Evolutionary conservation across 2,888 invertebrate genomes (phyloP).

Genomic region (Nysson spinosus): DNA sequence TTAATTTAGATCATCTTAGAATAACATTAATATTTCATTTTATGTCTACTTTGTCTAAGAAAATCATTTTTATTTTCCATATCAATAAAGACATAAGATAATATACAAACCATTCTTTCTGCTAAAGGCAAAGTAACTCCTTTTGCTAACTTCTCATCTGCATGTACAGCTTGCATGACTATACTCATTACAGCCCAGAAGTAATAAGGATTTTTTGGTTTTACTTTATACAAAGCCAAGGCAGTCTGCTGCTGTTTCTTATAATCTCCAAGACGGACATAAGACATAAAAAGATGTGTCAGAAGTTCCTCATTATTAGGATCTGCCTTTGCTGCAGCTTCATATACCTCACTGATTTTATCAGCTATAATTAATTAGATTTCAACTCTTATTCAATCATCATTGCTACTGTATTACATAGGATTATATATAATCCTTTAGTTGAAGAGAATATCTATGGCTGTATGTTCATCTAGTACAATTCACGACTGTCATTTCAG

Average conservation of each 20-base stretch:
- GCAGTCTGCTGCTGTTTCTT: conserved; percentile 94
- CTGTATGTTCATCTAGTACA: too few species aligned
- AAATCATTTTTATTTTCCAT: conserved; percentile 6
- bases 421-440: too few species aligned
- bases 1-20: too few species aligned
- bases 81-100: not conserved
- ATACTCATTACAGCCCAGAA: conserved; percentile 99
- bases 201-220: conserved; percentile 96
- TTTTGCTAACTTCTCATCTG: conserved; percentile 77
- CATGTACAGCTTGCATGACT: conserved; percentile 88
- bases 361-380: conserved; percentile 82
- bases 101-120: conserved; percentile 90
- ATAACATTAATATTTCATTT: too few species aligned
- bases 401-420: too few species aligned
- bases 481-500: not conserved
- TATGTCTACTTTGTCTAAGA: too few species aligned
- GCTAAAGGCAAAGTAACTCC: conserved; percentile 91
- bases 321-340: conserved; percentile 90
- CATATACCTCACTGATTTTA: conserved; percentile 92
- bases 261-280: conserved; percentile 93
- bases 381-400: not conserved
- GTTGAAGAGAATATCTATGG: too few species aligned
- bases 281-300: conserved; percentile 96
- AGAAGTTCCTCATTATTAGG: conserved; percentile 94
- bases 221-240: conserved; percentile 92